These are phyloP conservation scores for Hylaeus anthracinus DNA, from an alignment of 1,140 invertebrate species.

Conservation along the genomic window DNA sequence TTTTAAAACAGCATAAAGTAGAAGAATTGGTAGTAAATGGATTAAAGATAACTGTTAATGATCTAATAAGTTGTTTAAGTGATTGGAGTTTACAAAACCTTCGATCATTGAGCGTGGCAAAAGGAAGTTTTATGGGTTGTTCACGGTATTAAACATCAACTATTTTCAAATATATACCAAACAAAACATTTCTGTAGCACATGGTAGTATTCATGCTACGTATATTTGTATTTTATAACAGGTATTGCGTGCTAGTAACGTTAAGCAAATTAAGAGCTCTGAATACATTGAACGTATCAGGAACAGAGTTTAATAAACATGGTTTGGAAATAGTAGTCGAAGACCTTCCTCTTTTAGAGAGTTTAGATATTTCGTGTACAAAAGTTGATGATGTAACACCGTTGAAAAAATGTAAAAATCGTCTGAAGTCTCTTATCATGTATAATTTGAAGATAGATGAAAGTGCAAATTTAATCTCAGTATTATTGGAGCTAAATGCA, in stretches of 20 bases:
- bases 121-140: conserved; percentile 84
- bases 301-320: conserved; percentile 87
- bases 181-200: background rate
- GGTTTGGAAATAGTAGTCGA: conserved; percentile 86
- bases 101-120: conserved; percentile 84
- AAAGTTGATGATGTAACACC: conserved; percentile 86
- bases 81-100: conserved; percentile 88
- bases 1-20: conserved; percentile 86
- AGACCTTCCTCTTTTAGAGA: conserved; percentile 86
- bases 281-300: conserved; percentile 86
- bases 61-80: conserved; percentile 86
- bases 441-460: conserved; percentile 84
- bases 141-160: conserved; percentile 73
- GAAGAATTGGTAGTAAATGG: conserved; percentile 84
- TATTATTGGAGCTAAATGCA: conserved; percentile 83
- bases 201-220: conserved; percentile 6
- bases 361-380: conserved; percentile 87
- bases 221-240: conserved; percentile 60
- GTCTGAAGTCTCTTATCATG: conserved; percentile 84
- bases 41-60: conserved; percentile 85
- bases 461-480: conserved; percentile 80
- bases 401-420: conserved; percentile 83
- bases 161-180: conserved; percentile 13
- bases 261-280: conserved; percentile 84
- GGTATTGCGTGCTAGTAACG: conserved; percentile 80